Evolutionary conservation across 2,797 vertebrate species (phyloP).

Genomic region (Emydoidea blandingii): DNA sequence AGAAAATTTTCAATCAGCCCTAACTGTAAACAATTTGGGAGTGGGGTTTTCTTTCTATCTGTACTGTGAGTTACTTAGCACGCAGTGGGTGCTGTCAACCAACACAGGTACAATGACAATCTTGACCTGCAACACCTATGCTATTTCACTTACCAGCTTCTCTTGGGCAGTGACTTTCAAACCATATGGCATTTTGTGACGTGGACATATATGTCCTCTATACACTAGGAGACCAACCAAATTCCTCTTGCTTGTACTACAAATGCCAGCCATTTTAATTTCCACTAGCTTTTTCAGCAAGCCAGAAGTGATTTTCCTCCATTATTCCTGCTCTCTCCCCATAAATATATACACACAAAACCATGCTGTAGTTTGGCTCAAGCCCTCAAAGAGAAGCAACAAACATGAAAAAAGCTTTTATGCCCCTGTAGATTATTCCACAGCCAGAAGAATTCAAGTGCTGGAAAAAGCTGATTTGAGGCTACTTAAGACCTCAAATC

Average conservation of each 20-base stretch:
- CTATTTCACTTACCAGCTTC: not conserved
- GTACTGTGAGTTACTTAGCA: not conserved
- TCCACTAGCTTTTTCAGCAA: not conserved
- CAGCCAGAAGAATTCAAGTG: not conserved
- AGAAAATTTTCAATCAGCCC: not conserved
- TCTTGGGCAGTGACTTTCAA: not conserved
- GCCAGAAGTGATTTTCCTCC: not conserved
- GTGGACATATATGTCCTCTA: not conserved
- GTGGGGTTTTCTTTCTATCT: not conserved
- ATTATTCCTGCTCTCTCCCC: not conserved
- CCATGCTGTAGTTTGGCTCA: not conserved
- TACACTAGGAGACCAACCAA: not conserved
- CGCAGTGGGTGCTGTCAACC: fast-evolving
- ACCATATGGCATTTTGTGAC: not conserved
- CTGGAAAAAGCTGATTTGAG: not conserved
- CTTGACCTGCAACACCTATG: not conserved
- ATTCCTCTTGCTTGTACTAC: not conserved
- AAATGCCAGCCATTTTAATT: not conserved
- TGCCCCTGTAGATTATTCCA: not conserved
- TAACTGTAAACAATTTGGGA: not conserved
- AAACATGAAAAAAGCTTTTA: conserved; percentile 15
- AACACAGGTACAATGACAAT: not conserved
- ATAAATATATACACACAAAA: not conserved
- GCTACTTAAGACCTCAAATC: not conserved
- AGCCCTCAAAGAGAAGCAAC: conserved; percentile 16